These are phyloP conservation scores for Cerastoderma edule DNA, from an alignment of 2,888 invertebrate genomes.

Conservation along the genomic window DNA sequence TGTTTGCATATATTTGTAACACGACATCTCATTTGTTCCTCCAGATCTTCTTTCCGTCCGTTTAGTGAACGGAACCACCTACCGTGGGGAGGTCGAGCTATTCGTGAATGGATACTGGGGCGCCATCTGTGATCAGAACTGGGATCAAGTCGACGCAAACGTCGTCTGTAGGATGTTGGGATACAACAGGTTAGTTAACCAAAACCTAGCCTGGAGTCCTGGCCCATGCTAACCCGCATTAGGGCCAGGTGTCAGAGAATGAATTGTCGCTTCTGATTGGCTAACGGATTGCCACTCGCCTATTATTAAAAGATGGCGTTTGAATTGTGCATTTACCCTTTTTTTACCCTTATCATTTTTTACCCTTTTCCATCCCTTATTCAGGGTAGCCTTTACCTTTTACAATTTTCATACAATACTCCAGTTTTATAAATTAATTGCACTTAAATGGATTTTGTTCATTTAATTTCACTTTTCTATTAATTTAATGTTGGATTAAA, in stretches of 20 bases:
- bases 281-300: not conserved
- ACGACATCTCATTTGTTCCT: not conserved
- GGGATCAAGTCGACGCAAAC: slow-evolving; percentile 7
- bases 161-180: slow-evolving; percentile 23
- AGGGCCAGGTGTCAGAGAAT: not conserved
- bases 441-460: too few species aligned
- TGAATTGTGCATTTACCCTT: not conserved
- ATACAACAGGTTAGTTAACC: slow-evolving; percentile 1
- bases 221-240: not conserved
- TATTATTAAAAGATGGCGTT: not conserved
- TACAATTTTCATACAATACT: too few species aligned
- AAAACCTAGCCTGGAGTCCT: not conserved
- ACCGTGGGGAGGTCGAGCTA: slow-evolving; percentile 12
- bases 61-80: slow-evolving; percentile 4
- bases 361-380: not conserved
- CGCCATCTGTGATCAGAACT: slow-evolving; percentile 10
- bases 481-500: too few species aligned
- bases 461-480: too few species aligned
- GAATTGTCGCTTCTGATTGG: not conserved
- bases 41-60: slow-evolving; percentile 11
- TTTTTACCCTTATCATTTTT: not conserved
- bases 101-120: slow-evolving; percentile 12
- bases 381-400: not conserved
- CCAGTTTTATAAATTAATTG: too few species aligned
- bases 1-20: not conserved